These are phyloP conservation scores for Aphelenchoides bicaudatus DNA, from an alignment of 2,888 invertebrate genomes.

Conservation along the genomic window DNA sequence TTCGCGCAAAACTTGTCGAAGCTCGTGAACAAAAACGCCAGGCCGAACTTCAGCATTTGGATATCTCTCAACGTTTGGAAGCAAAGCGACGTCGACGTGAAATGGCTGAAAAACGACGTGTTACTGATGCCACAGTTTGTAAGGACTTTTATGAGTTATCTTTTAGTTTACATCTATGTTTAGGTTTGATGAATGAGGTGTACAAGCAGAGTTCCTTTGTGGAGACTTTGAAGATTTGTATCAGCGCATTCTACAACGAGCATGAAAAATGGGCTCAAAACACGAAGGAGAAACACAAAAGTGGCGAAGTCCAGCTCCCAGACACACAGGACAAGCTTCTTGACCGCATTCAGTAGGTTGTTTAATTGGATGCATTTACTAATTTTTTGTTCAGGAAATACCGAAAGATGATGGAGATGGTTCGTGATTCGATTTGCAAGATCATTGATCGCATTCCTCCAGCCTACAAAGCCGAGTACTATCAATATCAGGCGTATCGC, in stretches of 20 bases:
- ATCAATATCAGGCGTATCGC: too few species aligned
- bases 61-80: conserved; percentile 3
- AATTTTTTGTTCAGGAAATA: too few species aligned
- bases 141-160: not conserved
- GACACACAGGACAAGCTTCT: not conserved
- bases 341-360: not conserved
- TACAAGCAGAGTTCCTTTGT: not conserved
- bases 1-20: not conserved
- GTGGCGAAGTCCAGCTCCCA: not conserved
- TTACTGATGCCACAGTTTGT: not conserved
- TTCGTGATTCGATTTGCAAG: too few species aligned
- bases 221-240: not conserved
- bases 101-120: not conserved
- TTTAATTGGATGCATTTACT: too few species aligned
- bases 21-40: conserved; percentile 11
- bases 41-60: not conserved
- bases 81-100: not conserved
- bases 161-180: not conserved
- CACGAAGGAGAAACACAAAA: not conserved
- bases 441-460: too few species aligned
- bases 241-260: not conserved
- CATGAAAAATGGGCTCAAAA: not conserved
- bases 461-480: too few species aligned
- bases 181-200: not conserved
- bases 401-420: too few species aligned